Evolutionary conservation across 1,140 invertebrate species (phyloP).

Genomic region (silkworm (Bombyx mori)): ASM3026992v2 NC_085116.1:17303501-17304000

Average conservation of each 20-base stretch:
- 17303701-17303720: background rate
- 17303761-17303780: too few relatives aligned
- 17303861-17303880: background rate
- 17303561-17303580: too few relatives aligned
- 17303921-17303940: slow-evolving; percentile 72
- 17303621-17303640: too few relatives aligned
- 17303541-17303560: too few relatives aligned
- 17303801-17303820: background rate
- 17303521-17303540: too few relatives aligned
- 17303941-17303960: slow-evolving; percentile 84
- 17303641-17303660: too few relatives aligned
- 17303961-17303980: slow-evolving; percentile 72
- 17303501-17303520: too few relatives aligned
- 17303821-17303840: background rate
- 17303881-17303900: background rate
- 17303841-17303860: background rate
- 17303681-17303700: too few relatives aligned
- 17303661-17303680: too few relatives aligned
- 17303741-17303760: background rate
- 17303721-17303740: background rate
- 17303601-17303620: too few relatives aligned
- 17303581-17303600: too few relatives aligned
- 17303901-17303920: background rate
- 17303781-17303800: background rate
- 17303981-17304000: slow-evolving; percentile 62